Conservation (phyloP, 2,888 invertebrate species). For the Callinectes sapidus region DNA sequence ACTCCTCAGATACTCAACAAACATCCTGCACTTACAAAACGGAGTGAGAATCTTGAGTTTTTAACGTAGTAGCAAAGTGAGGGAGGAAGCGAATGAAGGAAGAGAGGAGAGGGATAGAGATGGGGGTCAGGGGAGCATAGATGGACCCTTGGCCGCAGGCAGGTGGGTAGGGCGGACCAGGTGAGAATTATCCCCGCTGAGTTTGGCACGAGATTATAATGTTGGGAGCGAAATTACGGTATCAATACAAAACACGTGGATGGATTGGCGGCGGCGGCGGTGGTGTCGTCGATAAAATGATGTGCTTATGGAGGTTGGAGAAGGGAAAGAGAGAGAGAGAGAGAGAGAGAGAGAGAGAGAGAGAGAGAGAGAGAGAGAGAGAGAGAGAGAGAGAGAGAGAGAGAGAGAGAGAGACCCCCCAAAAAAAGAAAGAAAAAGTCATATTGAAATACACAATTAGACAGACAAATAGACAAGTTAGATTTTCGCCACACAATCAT, state of each 20-base stretch:
- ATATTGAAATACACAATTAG: background rate
- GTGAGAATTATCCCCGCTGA: slow-evolving; percentile 15
- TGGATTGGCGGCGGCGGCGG: slow-evolving; percentile 5
- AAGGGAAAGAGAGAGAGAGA: background rate
- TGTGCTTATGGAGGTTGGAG: background rate
- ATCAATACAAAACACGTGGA: slow-evolving; percentile 18
- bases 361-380: slow-evolving; percentile 2
- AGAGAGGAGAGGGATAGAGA: background rate
- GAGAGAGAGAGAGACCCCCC: background rate
- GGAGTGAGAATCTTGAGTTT: background rate
- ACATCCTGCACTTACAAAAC: background rate
- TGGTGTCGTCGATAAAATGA: background rate
- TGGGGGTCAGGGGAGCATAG: background rate
- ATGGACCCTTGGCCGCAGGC: background rate
- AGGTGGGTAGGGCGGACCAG: background rate
- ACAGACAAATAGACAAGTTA: background rate
- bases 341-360: background rate
- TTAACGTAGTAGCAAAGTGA: background rate
- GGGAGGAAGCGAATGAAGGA: background rate
- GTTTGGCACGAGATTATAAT: slow-evolving; percentile 1
- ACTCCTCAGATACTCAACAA: background rate
- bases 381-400: background rate
- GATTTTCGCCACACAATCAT: too few relatives aligned
- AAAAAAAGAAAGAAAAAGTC: too few relatives aligned
- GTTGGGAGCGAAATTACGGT: slow-evolving; percentile 3